A percentile compares a stretch with the other conserved stretches of the same genome.
Evolutionary conservation across 2,797 vertebrate genomes (phyloP).

Genomic region (Apogon hyalosoma): DNA sequence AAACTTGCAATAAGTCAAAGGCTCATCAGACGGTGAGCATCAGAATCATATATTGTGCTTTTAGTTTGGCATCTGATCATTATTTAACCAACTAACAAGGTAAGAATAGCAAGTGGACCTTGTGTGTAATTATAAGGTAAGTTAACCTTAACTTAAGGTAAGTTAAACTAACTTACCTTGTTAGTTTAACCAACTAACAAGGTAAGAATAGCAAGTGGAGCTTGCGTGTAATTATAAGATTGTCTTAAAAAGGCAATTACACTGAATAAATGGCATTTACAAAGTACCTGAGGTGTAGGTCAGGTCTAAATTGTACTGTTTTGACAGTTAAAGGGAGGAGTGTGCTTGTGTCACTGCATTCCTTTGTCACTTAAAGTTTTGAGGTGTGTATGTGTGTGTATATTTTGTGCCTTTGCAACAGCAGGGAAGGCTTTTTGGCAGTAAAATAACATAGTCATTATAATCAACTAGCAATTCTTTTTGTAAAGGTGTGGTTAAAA

Average conservation of each 20-base stretch:
- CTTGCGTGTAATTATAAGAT: not conserved
- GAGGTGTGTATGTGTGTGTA: constrained; percentile 35
- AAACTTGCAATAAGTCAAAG: not conserved
- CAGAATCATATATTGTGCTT: not conserved
- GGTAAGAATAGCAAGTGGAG: not conserved
- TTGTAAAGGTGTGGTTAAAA: not conserved
- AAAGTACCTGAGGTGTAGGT: not conserved
- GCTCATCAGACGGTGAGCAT: not conserved
- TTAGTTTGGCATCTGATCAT: not conserved
- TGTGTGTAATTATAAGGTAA: not conserved
- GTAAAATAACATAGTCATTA: not conserved
- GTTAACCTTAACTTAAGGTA: no score
- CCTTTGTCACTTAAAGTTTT: constrained; percentile 41
- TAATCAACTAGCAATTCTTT: not conserved
- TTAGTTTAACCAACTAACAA: not conserved
- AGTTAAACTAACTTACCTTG: no score
- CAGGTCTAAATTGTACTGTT: constrained; percentile 13
- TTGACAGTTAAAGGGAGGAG: constrained; percentile 46
- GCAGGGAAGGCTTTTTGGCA: not conserved
- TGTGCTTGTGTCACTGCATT: constrained; percentile 61
- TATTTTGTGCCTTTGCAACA: not conserved
- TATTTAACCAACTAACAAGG: not conserved
- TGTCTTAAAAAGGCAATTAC: constrained; percentile 10
- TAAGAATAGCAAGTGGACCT: not conserved
- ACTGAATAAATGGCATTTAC: constrained; percentile 13